These are phyloP conservation scores for Sepiola atlantica DNA, from an alignment of 2,888 invertebrate species.

Conservation along the genomic window DNA sequence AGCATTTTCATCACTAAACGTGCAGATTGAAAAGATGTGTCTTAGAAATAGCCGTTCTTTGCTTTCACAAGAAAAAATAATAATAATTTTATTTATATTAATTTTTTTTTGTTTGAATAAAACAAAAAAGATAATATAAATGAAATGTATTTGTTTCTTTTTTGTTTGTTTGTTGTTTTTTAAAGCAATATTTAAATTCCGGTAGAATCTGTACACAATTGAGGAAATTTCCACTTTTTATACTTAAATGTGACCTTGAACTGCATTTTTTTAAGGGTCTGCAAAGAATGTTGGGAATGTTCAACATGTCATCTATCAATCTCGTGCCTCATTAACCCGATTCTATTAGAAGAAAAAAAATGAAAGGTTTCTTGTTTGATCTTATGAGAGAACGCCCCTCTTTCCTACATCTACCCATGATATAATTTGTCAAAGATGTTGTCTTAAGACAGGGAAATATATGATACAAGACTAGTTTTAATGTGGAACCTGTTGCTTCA, in stretches of 20 bases:
- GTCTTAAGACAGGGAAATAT: no score
- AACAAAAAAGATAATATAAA: no score
- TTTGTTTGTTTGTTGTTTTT: background rate
- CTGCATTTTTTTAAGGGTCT: background rate
- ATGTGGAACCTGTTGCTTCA: no score
- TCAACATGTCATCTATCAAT: background rate
- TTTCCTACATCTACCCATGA: no score
- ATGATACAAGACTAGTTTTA: no score
- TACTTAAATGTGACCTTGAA: background rate
- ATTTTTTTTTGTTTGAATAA: no score
- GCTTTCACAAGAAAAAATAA: no score
- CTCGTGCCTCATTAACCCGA: background rate
- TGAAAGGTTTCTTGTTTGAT: background rate
- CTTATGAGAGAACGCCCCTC: background rate
- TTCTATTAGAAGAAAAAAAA: background rate
- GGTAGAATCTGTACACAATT: background rate
- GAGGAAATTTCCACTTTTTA: background rate
- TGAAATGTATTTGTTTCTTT: background rate
- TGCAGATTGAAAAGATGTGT: no score
- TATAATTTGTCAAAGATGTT: background rate
- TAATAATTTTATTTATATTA: no score
- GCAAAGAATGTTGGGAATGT: background rate
- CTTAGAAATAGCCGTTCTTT: no score
- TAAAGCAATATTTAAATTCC: background rate
- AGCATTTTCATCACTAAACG: no score